These are phyloP conservation scores for Vipera latastei DNA, from an alignment of 2,797 vertebrate species.

Conservation along the genomic window DNA sequence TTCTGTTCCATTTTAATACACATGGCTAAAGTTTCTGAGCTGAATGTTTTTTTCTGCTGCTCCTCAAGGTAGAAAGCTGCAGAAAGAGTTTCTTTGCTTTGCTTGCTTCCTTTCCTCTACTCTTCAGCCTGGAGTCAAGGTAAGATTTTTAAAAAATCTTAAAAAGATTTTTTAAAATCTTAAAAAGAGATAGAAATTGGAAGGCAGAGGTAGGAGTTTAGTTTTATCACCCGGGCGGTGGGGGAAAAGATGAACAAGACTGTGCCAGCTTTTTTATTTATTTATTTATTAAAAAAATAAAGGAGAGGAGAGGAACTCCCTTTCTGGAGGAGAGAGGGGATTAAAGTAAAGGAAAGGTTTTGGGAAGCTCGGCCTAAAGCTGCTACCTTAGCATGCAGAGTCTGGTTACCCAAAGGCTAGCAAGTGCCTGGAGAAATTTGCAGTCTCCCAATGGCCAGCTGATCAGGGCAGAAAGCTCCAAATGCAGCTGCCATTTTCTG, in stretches of 20 bases:
- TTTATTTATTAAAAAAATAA: background rate
- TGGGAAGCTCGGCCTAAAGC: background rate
- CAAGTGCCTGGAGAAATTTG: background rate
- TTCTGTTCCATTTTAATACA: too few species aligned
- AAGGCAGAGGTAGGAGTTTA: background rate
- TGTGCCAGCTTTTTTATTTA: background rate
- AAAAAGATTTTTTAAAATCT: too few species aligned
- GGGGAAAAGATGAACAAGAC: background rate
- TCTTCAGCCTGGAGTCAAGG: too few species aligned
- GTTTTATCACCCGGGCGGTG: background rate
- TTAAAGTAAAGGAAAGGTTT: background rate
- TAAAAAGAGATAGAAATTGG: too few species aligned
- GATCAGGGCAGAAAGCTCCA: background rate
- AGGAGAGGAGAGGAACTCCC: background rate
- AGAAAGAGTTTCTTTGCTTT: too few species aligned
- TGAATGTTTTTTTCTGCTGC: too few species aligned
- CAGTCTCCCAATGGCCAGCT: background rate
- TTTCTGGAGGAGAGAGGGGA: background rate
- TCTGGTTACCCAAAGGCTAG: background rate
- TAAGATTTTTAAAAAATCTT: too few species aligned
- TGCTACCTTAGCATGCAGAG: background rate
- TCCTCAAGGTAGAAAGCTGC: too few species aligned
- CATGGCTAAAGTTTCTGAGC: too few species aligned
- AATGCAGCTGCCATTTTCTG: background rate
- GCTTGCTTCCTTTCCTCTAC: too few species aligned